Evolutionary conservation across 2,888 invertebrate genomes (phyloP), one percentile per base, ranked within the genome.

Genomic region (Ecliptopera silaceata): DNA sequence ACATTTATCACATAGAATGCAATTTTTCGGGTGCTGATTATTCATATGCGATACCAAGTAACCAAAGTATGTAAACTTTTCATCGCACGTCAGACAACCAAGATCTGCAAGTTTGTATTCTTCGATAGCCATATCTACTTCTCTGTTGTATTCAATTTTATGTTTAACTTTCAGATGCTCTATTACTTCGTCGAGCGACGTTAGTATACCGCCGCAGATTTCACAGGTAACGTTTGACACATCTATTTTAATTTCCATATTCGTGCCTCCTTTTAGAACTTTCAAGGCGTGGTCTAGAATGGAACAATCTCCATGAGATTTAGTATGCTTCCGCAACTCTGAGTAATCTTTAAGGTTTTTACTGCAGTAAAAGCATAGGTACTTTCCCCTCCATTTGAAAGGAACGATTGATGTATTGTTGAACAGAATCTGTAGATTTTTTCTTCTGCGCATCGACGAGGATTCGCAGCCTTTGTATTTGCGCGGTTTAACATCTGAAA

Each of bases 321-420:
- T 84, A 0, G 89, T 90, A 36, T 91, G 90, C 53, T 79, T 79
- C 12, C 81, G 70, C 1, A 91, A 59, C 34, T 88, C 88, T 0
- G 72, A 53, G 57, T 88, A 87, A 20, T 85, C 84, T 0, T 79
- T 46, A 0, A 87, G 65, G 51, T 87, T 79, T 75, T 87, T 84
- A 56, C 90, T 89, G 56, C 90, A 91, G 70, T 84, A 88, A 68
- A 91, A 91, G 63, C 90, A 91, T 0, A 89, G 70, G 56, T 91
- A 91, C 69, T 84, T 87, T 3, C 89, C 89, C n/a, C 90, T 77
- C 88, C 90, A 91, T 66, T 91, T 91, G 71, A 91, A 91, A 1
- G 90, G 90, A 72, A 91, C 83, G 0, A 89, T 77, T 0, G 88
- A 70, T 0, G 90, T 90, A 63, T 85, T 84, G 80, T 91, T 91